phyloP scores from a whole-genome alignment of 2,113 vertebrate genomes.

The Megaceryle torquata region DNA sequence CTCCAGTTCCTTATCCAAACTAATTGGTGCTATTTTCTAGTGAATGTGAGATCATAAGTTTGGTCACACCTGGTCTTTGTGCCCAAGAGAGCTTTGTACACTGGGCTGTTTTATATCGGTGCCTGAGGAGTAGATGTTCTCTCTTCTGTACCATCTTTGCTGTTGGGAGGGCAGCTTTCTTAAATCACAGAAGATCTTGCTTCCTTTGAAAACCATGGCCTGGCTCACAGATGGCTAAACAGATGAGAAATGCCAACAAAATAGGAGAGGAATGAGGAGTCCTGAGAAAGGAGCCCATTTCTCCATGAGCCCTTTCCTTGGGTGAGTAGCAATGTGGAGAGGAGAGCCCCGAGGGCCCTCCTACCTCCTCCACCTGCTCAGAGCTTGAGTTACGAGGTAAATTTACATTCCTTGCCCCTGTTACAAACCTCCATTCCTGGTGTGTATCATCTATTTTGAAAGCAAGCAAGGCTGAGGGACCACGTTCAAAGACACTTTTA shows the following conservation, averaged over 20 bases:
- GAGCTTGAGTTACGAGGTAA: not conserved
- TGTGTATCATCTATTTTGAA: not conserved
- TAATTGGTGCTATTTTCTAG: not conserved
- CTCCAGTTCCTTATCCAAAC: not conserved
- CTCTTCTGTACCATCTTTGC: not conserved
- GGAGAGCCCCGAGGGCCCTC: not conserved
- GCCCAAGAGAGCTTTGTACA: not conserved
- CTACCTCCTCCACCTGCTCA: not conserved
- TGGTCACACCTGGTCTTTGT: not conserved
- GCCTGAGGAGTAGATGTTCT: not conserved
- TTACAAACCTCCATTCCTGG: not conserved
- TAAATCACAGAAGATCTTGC: not conserved
- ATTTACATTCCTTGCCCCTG: not conserved
- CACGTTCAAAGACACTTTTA: not conserved
- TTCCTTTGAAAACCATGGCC: not conserved
- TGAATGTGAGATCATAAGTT: not conserved
- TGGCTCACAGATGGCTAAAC: not conserved
- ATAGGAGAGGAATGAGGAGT: not conserved
- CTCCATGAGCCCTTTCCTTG: accelerated
- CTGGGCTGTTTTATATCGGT: not conserved
- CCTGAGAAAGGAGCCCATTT: not conserved
- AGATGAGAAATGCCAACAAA: not conserved
- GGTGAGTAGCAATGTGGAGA: not conserved
- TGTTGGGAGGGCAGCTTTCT: not conserved
- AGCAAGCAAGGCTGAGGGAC: not conserved